Percentiles rank a stretch among this genome's conserved stretches.
phyloP scores from a whole-genome alignment of 2,113 vertebrate species.

The Hyla sarda region DNA sequence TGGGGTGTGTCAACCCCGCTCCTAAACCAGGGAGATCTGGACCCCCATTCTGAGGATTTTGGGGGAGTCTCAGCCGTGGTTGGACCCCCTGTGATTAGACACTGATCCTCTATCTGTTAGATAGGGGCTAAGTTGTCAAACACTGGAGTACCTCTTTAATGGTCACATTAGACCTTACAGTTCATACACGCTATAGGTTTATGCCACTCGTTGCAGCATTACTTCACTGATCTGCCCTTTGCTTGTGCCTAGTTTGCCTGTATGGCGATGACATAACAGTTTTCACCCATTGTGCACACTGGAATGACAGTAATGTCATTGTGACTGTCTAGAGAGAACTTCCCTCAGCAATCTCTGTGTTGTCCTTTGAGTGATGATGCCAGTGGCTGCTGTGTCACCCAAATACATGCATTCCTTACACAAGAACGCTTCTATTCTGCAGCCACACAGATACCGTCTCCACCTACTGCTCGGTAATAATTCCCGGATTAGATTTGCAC shows the following conservation, averaged over 20 bases:
- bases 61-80: too few relatives aligned
- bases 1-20: too few relatives aligned
- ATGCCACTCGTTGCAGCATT: neutral
- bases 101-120: too few relatives aligned
- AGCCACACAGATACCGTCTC: neutral
- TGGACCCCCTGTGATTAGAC: too few relatives aligned
- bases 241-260: neutral
- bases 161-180: too few relatives aligned
- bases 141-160: too few relatives aligned
- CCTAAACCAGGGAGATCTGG: too few relatives aligned
- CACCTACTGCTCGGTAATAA: neutral
- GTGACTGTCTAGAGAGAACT: neutral
- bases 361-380: conserved; percentile 11
- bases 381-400: neutral
- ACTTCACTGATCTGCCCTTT: neutral
- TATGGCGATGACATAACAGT: neutral
- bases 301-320: neutral
- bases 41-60: too few relatives aligned
- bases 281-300: neutral
- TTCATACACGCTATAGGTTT: too few relatives aligned
- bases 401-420: conserved; percentile 16
- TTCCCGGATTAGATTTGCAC: neutral
- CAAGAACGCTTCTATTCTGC: neutral
- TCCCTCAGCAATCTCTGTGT: neutral
- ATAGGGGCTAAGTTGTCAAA: too few relatives aligned